Evolutionary conservation across 2,888 invertebrate genomes (phyloP), one percentile per base, ranked within the genome.

Genomic region (Pheosia tremula): DNA sequence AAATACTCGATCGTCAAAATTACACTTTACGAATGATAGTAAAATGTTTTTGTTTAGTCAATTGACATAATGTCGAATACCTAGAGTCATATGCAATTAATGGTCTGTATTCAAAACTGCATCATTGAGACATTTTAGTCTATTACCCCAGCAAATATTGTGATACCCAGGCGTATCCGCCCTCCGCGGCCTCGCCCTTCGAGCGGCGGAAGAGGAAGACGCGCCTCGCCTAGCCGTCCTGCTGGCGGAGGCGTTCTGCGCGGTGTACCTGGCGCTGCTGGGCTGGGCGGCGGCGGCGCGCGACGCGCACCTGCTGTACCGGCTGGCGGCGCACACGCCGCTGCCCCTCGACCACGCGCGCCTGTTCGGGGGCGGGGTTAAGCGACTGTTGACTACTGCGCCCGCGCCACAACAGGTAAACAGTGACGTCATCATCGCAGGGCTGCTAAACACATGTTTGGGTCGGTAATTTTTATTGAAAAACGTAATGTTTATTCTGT

Each of bases 141-240:
- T 24, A 24, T 24, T 24, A 24, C 1, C 24, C 24, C 24, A 24
- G 24, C 24, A 24, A 24, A 24, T 24, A 24, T 24, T 24, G 24
- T 24, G 0, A 24, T 8, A 9, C n/a, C 56, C 66, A 94, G 94
- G 99, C 10, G 99, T 99, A 0, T 98, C 98, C 0, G 98, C 98
- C 63, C 94, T 99, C 52, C 95, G 99, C 39, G 98, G 98, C 0
- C 93, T 99, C 53, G 93, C 99, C 6, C 97, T 98, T 0, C 95
- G 98, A 37, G 99, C 99, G 77, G 98, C 98, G 72, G 99, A 99
- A 81, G 98, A 98, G 80, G 97, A 97, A 74, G 98, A 98, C 80
- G 97, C 98, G 3, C 99, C 99, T 0, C 96, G 98, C 67, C 94
- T 99, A 57, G 97, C 97, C 73, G 97, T 99, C 38, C 93, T 99